Evolutionary conservation across 2,888 invertebrate species (phyloP).

Genomic region (Catotricha subobsoleta): DNA sequence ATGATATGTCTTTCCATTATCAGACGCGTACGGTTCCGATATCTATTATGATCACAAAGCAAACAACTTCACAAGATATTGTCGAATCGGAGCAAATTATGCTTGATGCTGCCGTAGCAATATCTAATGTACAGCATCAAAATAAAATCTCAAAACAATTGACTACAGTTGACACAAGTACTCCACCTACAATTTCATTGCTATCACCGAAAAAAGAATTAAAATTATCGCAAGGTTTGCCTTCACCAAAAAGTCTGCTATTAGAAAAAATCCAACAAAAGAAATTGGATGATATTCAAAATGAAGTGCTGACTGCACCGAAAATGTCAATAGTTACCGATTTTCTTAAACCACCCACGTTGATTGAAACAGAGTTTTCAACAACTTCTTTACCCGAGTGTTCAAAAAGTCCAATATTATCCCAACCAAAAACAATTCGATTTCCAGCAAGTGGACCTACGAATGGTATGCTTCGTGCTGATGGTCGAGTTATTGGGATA

Average conservation of each 20-base stretch:
- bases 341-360: not conserved
- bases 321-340: no score
- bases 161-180: not conserved
- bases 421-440: constrained; percentile 64
- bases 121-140: not conserved
- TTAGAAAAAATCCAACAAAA: constrained; percentile 14
- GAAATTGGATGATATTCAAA: constrained; percentile 3
- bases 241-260: constrained; percentile 12
- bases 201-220: constrained; percentile 10
- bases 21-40: no score
- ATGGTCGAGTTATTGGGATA: constrained; percentile 33
- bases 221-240: constrained; percentile 6
- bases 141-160: not conserved
- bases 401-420: constrained; percentile 54
- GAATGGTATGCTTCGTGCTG: constrained; percentile 24
- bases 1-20: no score
- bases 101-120: not conserved
- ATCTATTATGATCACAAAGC: not conserved
- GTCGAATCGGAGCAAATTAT: constrained; percentile 15
- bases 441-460: constrained; percentile 44
- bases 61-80: constrained; percentile 24
- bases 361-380: constrained; percentile 7
- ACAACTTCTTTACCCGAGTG: constrained; percentile 18
- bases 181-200: not conserved
- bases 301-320: not conserved